Evolutionary conservation across 2,113 vertebrate genomes (phyloP).

Genomic region (Otus sunia): DNA sequence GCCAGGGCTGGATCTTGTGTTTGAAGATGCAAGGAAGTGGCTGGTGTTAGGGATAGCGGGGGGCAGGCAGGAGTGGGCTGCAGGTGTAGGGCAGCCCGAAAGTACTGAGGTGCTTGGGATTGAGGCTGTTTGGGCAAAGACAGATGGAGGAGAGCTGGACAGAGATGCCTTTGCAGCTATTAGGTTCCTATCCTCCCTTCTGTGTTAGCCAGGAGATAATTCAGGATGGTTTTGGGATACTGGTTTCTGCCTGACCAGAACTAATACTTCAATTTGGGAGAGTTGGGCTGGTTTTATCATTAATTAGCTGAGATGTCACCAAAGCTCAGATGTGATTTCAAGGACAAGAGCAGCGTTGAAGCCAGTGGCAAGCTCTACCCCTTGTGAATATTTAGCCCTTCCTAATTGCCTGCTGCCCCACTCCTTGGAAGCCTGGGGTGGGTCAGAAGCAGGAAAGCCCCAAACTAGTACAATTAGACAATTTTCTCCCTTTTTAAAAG

Average conservation of each 20-base stretch:
- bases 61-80: neutral
- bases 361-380: neutral
- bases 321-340: neutral
- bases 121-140: neutral
- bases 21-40: neutral
- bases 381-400: neutral
- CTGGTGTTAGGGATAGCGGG: neutral
- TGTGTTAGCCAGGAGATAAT: neutral
- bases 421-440: neutral
- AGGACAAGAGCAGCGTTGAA: neutral
- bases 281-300: neutral
- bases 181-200: neutral
- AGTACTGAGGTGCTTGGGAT: neutral
- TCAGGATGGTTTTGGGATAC: neutral
- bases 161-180: neutral
- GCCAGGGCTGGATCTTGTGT: neutral
- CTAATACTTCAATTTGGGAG: neutral
- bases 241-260: neutral
- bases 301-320: neutral
- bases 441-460: neutral
- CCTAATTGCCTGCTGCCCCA: neutral
- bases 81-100: accelerated
- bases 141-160: neutral
- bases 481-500: neutral
- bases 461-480: neutral